Percentiles rank a stretch among this genome's conserved stretches.
Evolutionary conservation across 2,797 vertebrate genomes (phyloP).

Genomic region (Molossus molossus): DNA sequence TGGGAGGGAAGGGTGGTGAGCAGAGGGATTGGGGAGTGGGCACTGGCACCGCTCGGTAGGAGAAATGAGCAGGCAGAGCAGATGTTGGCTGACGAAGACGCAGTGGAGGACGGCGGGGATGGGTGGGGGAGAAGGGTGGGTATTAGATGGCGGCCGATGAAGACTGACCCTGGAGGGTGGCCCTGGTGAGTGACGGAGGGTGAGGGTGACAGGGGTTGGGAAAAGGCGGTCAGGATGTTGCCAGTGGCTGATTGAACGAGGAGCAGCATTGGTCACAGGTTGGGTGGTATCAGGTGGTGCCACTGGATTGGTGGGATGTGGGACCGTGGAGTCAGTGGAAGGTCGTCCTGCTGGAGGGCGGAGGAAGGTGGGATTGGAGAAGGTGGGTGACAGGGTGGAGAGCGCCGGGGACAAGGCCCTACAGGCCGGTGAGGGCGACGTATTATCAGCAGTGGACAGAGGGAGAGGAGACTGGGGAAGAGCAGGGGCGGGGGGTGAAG

Average conservation of each 20-base stretch:
- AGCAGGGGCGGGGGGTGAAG: not conserved
- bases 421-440: accelerated
- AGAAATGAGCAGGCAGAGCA: not conserved
- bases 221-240: accelerated
- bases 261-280: accelerated
- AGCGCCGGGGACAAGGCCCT: accelerated
- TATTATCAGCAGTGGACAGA: not conserved
- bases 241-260: accelerated
- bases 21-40: not conserved
- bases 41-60: accelerated
- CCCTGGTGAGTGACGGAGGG: not conserved
- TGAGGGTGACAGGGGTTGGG: accelerated
- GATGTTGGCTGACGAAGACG: accelerated
- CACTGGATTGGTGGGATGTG: accelerated
- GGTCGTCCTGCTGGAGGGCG: accelerated
- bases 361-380: not conserved
- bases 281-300: accelerated
- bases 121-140: not conserved
- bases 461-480: not conserved
- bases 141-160: accelerated
- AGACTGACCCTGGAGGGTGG: not conserved
- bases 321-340: not conserved
- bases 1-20: not conserved
- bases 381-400: accelerated
- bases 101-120: accelerated